phyloP scores from a whole-genome alignment of 2,888 invertebrate species.

The Lochmaea crataegi region DNA sequence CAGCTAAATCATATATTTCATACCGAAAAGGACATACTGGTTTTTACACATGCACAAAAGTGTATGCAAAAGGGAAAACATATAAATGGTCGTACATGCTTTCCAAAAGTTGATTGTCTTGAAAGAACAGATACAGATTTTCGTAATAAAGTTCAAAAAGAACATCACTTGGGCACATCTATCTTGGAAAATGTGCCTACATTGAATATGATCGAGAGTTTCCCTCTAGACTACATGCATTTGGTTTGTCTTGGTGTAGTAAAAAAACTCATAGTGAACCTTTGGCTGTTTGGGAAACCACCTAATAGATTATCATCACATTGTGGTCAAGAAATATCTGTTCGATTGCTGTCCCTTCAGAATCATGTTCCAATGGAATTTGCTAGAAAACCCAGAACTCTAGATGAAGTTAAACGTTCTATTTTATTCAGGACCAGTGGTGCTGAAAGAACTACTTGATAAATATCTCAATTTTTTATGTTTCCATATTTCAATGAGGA shows the following conservation, averaged over 20 bases:
- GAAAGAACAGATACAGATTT: constrained; percentile 25
- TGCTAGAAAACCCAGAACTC: constrained; percentile 5
- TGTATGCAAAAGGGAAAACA: constrained; percentile 20
- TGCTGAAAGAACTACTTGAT: constrained; percentile 10
- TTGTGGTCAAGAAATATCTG: constrained; percentile 7
- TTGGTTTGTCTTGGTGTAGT: background rate
- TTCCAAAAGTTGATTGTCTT: constrained; percentile 9
- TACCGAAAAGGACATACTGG: constrained; percentile 16
- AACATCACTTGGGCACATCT: constrained; percentile 26
- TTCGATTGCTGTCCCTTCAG: background rate
- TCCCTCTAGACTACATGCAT: constrained; percentile 3
- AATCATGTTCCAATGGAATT: constrained; percentile 3
- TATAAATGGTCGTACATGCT: constrained; percentile 25
- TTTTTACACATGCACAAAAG: constrained; percentile 28
- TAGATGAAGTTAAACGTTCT: background rate
- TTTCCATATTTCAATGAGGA: background rate
- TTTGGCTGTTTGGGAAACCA: background rate
- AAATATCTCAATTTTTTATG: constrained; percentile 11
- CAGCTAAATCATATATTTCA: constrained; percentile 26
- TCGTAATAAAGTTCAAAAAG: constrained; percentile 9
- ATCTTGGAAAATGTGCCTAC: background rate
- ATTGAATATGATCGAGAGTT: constrained; percentile 10
- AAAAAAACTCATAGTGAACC: background rate
- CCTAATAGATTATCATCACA: background rate
- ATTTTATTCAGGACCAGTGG: background rate